Conservation (phyloP, 2,888 invertebrate species). For the Phasia obesa region DNA sequence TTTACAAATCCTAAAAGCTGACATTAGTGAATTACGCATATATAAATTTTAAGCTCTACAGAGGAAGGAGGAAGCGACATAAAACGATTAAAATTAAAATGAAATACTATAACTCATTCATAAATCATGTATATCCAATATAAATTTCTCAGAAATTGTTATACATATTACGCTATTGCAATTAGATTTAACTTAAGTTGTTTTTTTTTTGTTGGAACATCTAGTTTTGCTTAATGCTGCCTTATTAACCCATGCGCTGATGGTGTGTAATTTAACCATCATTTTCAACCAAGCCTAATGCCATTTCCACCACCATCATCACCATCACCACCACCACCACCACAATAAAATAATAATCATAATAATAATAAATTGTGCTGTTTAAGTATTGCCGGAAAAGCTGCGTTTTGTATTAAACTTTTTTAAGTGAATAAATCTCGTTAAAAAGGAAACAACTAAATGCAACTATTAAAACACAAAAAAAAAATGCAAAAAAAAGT, state of each 20-base stretch:
- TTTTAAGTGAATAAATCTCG: constrained; percentile 23
- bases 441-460: constrained; percentile 45
- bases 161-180: neutral
- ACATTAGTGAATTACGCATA: no score
- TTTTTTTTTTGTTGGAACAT: neutral
- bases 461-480: constrained; percentile 14
- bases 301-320: neutral
- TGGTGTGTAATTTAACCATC: neutral
- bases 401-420: constrained; percentile 41
- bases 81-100: neutral
- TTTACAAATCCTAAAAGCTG: no score
- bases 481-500: constrained; percentile 12
- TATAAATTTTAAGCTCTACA: no score
- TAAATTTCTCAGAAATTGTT: neutral
- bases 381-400: constrained; percentile 31
- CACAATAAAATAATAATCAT: constrained; percentile 42
- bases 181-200: neutral
- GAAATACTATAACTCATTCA: neutral
- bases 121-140: neutral
- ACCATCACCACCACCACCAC: neutral
- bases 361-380: no score
- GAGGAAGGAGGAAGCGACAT: no score
- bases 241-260: no score
- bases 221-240: neutral
- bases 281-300: constrained; percentile 17